These are phyloP conservation scores for Felis chaus DNA, from an alignment of 2,113 vertebrate species.

Conservation along the genomic window DNA sequence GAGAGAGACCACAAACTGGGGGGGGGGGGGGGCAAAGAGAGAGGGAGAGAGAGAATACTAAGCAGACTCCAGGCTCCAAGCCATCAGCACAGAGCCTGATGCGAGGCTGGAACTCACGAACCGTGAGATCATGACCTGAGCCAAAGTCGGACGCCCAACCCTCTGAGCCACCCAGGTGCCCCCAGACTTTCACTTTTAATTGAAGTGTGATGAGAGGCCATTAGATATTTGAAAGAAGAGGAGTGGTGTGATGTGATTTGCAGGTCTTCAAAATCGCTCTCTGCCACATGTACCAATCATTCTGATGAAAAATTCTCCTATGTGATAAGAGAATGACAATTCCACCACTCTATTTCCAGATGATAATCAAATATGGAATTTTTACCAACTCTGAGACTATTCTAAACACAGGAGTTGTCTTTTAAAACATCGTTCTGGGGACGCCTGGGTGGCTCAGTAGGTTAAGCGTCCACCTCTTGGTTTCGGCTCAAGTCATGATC, in stretches of 20 bases:
- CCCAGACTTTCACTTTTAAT: background rate
- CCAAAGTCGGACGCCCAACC: too few relatives aligned
- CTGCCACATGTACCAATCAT: background rate
- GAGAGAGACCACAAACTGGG: too few relatives aligned
- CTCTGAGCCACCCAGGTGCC: too few relatives aligned
- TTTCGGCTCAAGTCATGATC: too few relatives aligned
- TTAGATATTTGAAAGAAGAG: background rate
- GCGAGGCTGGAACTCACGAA: too few relatives aligned
- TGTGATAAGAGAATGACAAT: background rate
- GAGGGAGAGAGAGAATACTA: too few relatives aligned
- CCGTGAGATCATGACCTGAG: too few relatives aligned
- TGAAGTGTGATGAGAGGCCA: background rate
- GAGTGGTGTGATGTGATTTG: background rate
- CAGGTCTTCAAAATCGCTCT: background rate
- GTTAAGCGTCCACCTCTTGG: too few relatives aligned
- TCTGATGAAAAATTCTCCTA: background rate
- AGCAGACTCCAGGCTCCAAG: too few relatives aligned
- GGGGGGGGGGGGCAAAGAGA: rapidly evolving
- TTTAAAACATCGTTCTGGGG: background rate
- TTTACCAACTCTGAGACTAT: background rate
- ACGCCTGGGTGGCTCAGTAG: too few relatives aligned
- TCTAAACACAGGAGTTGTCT: background rate
- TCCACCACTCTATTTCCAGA: background rate
- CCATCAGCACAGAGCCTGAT: too few relatives aligned
- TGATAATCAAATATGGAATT: background rate